Base-by-base conservation (phyloP, 1,140 invertebrate genomes). In the Rhyacophila brunnea region DNA sequence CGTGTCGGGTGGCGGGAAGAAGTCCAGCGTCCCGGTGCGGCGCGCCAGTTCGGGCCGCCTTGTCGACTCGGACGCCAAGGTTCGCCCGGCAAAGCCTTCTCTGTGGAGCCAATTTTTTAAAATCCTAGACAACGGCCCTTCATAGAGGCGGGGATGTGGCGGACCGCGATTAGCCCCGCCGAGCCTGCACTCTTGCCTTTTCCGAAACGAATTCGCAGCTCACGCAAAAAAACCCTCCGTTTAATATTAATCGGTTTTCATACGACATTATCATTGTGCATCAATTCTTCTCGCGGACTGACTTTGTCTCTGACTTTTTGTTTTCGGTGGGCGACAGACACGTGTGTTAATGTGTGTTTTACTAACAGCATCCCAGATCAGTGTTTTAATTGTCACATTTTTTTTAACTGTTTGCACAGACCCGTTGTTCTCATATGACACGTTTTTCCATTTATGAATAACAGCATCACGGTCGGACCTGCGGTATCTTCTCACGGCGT, bases 291-390 rank as follows among this genome's bases (percentile, higher is more conserved):
- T 52, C 44, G 45, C 42, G 42, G 44, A 54, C 52, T 17, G 23
- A 28, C 23, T 28, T 28, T 28, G 23, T 28, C 23, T 28, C 23
- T 28, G 23, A 28, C 23, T 28, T 28, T 28, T 28, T 28, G 23
- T 28, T 28, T 49, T 52, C 56, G 62, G 62, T 60, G 48, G 49
- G 51, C 52, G 54, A 44, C 48, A 60, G 57, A 56, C 45, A 43
- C 32, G 56, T 59, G 62, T 65, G 23, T 9, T 28, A 28, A 28
- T 28, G 62, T 61, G 58, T 65, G 62, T 64, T 35, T 60, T 57
- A 65, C 62, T 65, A 65, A 65, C 62, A 60, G 62, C 62, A 65
- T 65, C 62, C 62, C 18, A 48, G 44, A 55, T 63, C 55, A 60
- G 62, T 64, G 57, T 60, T 60, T 32, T 54, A 48, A 51, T 56